Conservation (phyloP, 2,888 invertebrate species). For the Cephus rjabovi region DNA sequence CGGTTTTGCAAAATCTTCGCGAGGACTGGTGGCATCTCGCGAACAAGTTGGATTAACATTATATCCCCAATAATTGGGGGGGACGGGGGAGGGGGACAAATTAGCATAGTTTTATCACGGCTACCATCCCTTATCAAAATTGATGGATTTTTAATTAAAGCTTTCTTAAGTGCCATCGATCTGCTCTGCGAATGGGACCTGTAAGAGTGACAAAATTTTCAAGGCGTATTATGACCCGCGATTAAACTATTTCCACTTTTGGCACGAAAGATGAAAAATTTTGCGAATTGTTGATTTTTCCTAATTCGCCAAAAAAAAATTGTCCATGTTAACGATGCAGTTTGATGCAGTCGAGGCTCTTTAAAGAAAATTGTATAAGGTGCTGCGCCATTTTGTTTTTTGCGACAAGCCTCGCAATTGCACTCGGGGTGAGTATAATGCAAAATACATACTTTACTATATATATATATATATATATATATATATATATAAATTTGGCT, state of each 20-base stretch:
- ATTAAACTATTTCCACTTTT: neutral
- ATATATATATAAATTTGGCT: too few relatives aligned
- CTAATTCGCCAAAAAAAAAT: too few relatives aligned
- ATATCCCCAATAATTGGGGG: neutral
- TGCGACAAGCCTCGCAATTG: neutral
- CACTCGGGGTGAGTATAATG: neutral
- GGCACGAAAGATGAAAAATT: neutral
- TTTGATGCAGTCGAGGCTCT: neutral
- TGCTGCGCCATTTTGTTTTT: neutral
- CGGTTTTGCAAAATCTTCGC: neutral
- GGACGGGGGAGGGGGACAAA: neutral
- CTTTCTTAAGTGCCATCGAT: neutral
- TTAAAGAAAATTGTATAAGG: neutral
- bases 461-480: neutral
- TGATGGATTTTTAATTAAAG: neutral
- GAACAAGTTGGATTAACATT: neutral
- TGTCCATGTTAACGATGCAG: neutral
- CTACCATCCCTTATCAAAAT: neutral
- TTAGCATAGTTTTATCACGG: neutral
- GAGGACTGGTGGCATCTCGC: neutral
- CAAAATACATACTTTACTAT: neutral
- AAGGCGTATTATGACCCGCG: neutral
- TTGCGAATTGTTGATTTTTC: neutral
- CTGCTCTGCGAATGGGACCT: neutral
- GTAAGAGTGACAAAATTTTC: neutral